Evolutionary conservation across 2,797 vertebrate species (phyloP).

Genomic region (Miichthys miiuy): DNA sequence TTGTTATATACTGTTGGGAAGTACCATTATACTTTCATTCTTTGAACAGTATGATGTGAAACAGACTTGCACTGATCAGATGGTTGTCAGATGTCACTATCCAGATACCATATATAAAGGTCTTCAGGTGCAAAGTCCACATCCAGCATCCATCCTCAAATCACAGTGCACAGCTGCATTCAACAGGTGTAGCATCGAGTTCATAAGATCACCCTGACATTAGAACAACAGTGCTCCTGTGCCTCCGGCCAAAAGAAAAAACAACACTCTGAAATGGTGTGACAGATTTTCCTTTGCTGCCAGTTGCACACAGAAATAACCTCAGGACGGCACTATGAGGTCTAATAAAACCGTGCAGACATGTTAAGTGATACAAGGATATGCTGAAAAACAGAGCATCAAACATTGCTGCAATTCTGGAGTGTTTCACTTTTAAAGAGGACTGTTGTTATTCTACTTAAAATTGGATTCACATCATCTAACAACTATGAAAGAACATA

Average conservation of each 20-base stretch:
- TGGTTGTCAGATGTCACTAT: not conserved
- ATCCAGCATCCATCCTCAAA: not conserved
- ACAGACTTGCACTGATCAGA: no score
- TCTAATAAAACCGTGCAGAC: not conserved
- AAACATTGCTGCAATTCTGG: not conserved
- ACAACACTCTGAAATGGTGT: not conserved
- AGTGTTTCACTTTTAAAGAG: not conserved
- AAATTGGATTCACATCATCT: not conserved
- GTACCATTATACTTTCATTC: no score
- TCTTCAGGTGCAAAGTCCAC: not conserved
- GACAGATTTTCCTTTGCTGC: not conserved
- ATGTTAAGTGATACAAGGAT: not conserved
- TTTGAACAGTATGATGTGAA: no score
- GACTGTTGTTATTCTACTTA: not conserved
- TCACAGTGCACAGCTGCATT: not conserved
- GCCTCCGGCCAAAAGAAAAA: constrained; percentile 1
- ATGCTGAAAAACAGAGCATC: not conserved
- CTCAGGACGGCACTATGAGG: not conserved
- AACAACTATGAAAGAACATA: not conserved
- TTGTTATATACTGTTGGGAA: no score
- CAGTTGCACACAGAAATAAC: not conserved
- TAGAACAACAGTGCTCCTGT: not conserved
- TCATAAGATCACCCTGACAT: not conserved
- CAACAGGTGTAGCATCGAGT: not conserved
- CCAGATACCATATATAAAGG: not conserved